phyloP scores from a whole-genome alignment of 2,113 vertebrate genomes.

The Apteryx mantelli region DNA sequence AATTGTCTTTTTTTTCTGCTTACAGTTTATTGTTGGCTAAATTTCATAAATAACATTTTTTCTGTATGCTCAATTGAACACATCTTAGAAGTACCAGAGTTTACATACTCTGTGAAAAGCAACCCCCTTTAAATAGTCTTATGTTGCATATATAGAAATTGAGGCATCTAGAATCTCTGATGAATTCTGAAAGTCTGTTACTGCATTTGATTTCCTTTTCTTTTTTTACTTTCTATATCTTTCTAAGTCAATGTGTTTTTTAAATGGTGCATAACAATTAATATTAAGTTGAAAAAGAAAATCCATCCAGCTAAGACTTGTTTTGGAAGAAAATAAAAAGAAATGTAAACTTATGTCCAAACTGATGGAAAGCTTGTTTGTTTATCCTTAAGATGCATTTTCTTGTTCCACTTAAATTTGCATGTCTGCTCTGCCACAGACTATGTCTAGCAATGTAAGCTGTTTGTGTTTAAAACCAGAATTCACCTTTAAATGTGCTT shows the following conservation, averaged over 20 bases:
- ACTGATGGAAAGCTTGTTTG: background rate
- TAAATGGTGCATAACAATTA: background rate
- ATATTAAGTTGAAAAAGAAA: background rate
- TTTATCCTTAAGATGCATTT: background rate
- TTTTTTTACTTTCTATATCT: background rate
- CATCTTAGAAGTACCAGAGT: background rate
- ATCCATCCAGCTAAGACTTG: background rate
- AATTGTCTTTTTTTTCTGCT: background rate
- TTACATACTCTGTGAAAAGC: background rate
- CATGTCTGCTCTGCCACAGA: background rate
- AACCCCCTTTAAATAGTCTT: background rate
- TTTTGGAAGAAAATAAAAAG: background rate
- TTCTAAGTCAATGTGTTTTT: background rate
- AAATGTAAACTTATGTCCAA: background rate
- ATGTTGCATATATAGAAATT: background rate
- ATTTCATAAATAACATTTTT: background rate
- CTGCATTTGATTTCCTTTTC: background rate
- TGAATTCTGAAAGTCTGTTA: background rate
- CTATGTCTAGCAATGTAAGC: background rate
- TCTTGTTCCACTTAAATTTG: background rate
- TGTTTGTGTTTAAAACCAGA: conserved; percentile 39
- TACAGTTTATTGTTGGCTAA: background rate
- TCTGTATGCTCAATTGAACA: background rate
- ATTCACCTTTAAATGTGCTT: conserved; percentile 63
- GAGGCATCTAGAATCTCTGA: background rate